A percentile compares a stretch with the other conserved stretches of the same genome.
Conservation (phyloP, 2,113 vertebrate species). For the Neomonachus schauinslandi region DNA sequence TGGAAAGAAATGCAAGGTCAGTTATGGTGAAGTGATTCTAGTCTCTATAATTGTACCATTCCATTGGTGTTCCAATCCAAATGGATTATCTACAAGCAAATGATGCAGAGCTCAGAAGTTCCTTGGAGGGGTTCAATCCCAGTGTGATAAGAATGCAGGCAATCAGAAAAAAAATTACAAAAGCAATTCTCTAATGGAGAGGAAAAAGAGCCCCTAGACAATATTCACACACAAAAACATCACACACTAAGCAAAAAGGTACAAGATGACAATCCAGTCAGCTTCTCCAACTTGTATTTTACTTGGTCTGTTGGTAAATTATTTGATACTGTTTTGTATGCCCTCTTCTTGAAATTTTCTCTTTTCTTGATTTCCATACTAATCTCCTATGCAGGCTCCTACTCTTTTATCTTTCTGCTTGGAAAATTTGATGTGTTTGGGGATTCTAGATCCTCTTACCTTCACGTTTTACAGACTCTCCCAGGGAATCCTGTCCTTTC, state of each 20-base stretch:
- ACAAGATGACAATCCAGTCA: not conserved
- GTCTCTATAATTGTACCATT: not conserved
- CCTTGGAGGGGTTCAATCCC: not conserved
- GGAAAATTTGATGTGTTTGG: not conserved
- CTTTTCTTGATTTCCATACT: not conserved
- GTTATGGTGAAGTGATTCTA: constrained; percentile 3
- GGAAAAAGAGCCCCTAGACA: not conserved
- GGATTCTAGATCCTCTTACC: not conserved
- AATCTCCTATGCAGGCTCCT: not conserved
- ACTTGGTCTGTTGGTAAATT: not conserved
- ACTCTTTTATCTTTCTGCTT: not conserved
- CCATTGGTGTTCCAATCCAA: not conserved
- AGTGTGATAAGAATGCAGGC: not conserved
- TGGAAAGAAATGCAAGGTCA: not conserved
- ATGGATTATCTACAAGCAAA: not conserved
- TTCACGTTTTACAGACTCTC: not conserved
- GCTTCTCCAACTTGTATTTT: not conserved
- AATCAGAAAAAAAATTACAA: constrained; percentile 35
- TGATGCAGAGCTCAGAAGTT: constrained; percentile 1
- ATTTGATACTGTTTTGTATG: not conserved
- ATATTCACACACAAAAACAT: not conserved
- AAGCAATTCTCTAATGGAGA: not conserved
- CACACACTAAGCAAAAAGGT: not conserved
- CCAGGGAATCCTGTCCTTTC: not conserved
- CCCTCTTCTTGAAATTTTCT: not conserved